These are phyloP conservation scores for Anguilla pacifica DNA, from an alignment of 2,797 vertebrate genomes.

Conservation along the genomic window DNA sequence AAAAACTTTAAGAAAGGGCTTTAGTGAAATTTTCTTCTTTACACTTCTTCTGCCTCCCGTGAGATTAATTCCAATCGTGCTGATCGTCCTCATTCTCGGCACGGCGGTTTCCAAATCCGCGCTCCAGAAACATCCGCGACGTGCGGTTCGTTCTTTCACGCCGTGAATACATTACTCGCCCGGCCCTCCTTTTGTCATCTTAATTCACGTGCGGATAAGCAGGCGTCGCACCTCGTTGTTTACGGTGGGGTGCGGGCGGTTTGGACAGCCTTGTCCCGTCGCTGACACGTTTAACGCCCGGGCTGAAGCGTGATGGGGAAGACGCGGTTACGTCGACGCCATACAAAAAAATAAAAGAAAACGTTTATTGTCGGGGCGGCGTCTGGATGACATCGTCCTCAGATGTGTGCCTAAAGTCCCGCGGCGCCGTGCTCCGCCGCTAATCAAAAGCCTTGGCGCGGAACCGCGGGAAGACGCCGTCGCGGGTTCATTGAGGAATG, in stretches of 20 bases:
- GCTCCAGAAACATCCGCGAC: constrained; percentile 51
- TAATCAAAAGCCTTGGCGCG: constrained; percentile 47
- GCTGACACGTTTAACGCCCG: constrained; percentile 38
- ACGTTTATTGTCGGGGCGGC: constrained; percentile 48
- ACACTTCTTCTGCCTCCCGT: constrained; percentile 47
- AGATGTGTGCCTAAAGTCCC: constrained; percentile 50
- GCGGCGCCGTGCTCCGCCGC: constrained; percentile 51
- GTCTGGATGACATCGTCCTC: constrained; percentile 50
- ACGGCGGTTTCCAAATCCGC: constrained; percentile 61
- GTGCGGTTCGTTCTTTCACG: constrained; percentile 5
- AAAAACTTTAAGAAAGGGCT: constrained; percentile 21
- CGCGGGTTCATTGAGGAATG: not conserved
- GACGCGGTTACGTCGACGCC: not conserved
- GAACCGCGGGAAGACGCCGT: constrained; percentile 3
- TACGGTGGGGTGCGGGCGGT: constrained; percentile 36
- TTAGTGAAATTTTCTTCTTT: constrained; percentile 33
- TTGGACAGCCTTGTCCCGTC: constrained; percentile 10
- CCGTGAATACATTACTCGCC: not conserved
- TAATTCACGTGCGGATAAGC: constrained; percentile 64
- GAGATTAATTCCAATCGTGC: constrained; percentile 66
- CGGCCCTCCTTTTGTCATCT: constrained; percentile 38
- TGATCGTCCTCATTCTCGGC: constrained; percentile 53
- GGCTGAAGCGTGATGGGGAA: not conserved
- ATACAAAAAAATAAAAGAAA: constrained; percentile 29
- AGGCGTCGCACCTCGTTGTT: constrained; percentile 59